Evolutionary conservation across 2,113 vertebrate species (phyloP).

Genomic region (Callaeas wilsoni): DNA sequence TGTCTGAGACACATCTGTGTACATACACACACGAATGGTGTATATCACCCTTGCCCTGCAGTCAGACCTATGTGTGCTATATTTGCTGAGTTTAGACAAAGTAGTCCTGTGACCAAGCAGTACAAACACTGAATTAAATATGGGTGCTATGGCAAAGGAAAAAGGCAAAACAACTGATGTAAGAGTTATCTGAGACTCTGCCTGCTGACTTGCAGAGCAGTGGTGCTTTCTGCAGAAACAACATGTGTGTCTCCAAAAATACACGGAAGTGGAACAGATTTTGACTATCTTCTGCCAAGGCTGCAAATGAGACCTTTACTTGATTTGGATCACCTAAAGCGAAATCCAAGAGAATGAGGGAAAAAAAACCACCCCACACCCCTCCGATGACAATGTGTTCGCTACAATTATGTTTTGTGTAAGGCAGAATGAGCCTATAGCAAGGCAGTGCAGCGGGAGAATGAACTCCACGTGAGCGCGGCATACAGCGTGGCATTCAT

Average conservation of each 20-base stretch:
- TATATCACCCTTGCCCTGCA: not conserved
- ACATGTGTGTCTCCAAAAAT: not conserved
- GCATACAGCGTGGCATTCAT: not conserved
- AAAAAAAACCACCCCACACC: not conserved
- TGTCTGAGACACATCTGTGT: not conserved
- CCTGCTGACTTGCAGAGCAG: not conserved
- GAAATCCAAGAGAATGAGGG: not conserved
- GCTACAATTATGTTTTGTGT: not conserved
- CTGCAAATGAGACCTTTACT: not conserved
- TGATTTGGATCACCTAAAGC: not conserved
- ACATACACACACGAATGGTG: fast-evolving
- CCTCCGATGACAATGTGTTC: not conserved
- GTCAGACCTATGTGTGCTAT: not conserved
- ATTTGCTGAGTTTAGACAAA: not conserved
- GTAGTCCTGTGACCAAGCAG: not conserved
- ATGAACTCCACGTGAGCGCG: not conserved
- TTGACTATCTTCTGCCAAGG: not conserved
- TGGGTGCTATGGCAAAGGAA: not conserved
- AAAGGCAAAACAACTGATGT: not conserved
- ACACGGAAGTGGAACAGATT: not conserved
- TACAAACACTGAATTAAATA: not conserved
- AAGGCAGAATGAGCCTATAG: not conserved
- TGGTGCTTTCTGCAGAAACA: not conserved
- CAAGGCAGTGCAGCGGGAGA: not conserved
- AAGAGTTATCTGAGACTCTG: not conserved